Conservation (phyloP, 2,113 vertebrate species). For the Dissostichus mawsoni region DNA sequence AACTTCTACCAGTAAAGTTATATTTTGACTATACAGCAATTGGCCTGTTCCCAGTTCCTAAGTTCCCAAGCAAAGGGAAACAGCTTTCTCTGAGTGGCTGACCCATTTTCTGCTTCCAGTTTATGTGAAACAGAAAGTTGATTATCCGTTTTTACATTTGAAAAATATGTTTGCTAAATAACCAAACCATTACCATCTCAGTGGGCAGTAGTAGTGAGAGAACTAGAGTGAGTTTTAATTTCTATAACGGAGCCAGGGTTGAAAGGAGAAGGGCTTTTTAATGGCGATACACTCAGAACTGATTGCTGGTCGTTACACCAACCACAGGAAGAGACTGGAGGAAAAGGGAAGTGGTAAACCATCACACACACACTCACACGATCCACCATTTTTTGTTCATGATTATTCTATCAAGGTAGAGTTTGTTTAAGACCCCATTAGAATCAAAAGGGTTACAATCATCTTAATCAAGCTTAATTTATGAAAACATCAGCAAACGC, state of each 20-base stretch:
- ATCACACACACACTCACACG: slow-evolving; percentile 52
- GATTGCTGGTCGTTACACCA: slow-evolving; percentile 98
- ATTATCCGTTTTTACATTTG: too few species aligned
- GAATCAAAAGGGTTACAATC: slow-evolving; percentile 81
- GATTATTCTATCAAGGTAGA: slow-evolving; percentile 82
- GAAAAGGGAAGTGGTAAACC: slow-evolving; percentile 92
- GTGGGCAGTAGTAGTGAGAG: slow-evolving; percentile 56
- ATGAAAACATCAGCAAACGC: slow-evolving; percentile 72
- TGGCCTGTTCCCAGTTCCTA: neutral
- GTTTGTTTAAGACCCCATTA: slow-evolving; percentile 82
- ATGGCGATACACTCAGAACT: slow-evolving; percentile 97
- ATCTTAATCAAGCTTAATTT: slow-evolving; percentile 83
- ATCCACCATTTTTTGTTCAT: slow-evolving; percentile 87
- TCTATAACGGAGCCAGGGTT: slow-evolving; percentile 89
- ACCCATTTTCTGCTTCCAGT: neutral
- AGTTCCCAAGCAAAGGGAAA: neutral
- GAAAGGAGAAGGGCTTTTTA: slow-evolving; percentile 85
- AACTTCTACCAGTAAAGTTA: neutral
- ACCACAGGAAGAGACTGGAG: slow-evolving; percentile 96
- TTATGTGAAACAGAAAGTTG: neutral
- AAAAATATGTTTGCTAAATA: slow-evolving; percentile 18
- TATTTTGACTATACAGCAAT: neutral
- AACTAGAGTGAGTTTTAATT: slow-evolving; percentile 91
- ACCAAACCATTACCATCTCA: slow-evolving; percentile 40
- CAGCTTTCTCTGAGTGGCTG: neutral